Base-by-base conservation (phyloP, 2,888 invertebrate species). In the Odontothrips loti region DNA sequence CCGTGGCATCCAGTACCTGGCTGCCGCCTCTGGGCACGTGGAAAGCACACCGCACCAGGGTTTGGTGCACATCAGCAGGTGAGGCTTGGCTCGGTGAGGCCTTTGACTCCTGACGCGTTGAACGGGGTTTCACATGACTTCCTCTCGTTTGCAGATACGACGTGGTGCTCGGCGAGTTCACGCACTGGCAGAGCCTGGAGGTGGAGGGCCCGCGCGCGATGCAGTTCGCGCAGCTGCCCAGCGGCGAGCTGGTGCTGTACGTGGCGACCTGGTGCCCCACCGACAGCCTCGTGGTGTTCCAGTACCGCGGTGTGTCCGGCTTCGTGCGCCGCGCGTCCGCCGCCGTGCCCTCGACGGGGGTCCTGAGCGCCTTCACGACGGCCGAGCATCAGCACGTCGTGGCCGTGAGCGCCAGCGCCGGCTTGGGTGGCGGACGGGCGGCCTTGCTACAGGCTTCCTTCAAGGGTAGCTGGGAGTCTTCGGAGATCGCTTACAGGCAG, bases 161-260 rank as follows among this genome's bases (percentile, higher is more conserved):
- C 68, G 27, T 27, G 11, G 58, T 20, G 4, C n/a, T n/a, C n/a
- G 68, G 27, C 27, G 12, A 27, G 23, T 75, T n/a, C 23, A 1
- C 1, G 27, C 68, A 75, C 68, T 75, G 68, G 68, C 12, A 23
- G 68, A 75, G 68, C 23, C 23, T 75, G 68, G 68, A 75, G 23
- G 68, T 75, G 68, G 68, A 75, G 68, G 68, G 68, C 27, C 68
- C 68, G 23, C 11, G 27, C 11, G 23, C 68, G 10, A 23, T 75
- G 68, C 27, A 27, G 27, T 75, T 75, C 68, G 68, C 27, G 11
- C n/a, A 23, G 68, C 27, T 75, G 23, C 68, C 68, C 23, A 75
- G 68, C 68, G 68, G 27, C 68, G 23, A 75, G 68, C 68, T 75
- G 27, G 68, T 27, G 23, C 68, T 75, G 68, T 75, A 75, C 68